phyloP scores from a whole-genome alignment of 1,140 invertebrate species.

The Drosophila ananassae region DNA sequence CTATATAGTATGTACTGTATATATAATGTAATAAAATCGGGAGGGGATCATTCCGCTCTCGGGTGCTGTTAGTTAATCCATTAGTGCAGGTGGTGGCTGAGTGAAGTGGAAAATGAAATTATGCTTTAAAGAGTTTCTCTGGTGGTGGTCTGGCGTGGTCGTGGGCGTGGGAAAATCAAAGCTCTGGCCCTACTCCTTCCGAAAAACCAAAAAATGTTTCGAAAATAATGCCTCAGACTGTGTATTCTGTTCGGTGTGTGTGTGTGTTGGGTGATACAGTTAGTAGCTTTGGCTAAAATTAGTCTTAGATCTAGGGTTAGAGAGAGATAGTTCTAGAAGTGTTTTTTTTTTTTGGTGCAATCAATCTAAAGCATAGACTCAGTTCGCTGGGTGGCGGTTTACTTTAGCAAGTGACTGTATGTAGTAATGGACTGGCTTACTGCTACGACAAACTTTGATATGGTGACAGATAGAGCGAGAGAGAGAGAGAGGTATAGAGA shows the following conservation, averaged over 20 bases:
- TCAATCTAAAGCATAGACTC: conserved; percentile 73
- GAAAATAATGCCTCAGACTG: conserved; percentile 13
- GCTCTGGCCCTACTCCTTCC: conserved; percentile 21
- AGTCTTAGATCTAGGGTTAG: conserved; percentile 38
- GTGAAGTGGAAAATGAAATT: conserved; percentile 51
- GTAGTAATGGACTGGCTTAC: conserved; percentile 40
- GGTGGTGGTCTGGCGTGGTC: conserved; percentile 22
- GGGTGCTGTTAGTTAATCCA: conserved; percentile 40
- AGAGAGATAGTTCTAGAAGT: conserved; percentile 40
- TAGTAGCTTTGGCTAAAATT: conserved; percentile 38
- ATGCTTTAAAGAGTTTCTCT: conserved; percentile 43
- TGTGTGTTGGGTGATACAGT: conserved; percentile 15
- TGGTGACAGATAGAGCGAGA: conserved; percentile 49
- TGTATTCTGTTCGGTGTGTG: conserved; percentile 8
- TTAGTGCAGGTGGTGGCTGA: conserved; percentile 22
- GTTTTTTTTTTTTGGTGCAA: conserved; percentile 33
- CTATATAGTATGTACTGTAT: conserved; percentile 12
- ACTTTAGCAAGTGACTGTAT: conserved; percentile 54
- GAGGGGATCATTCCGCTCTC: conserved; percentile 26
- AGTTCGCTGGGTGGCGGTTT: conserved; percentile 50
- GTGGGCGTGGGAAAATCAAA: conserved; percentile 38
- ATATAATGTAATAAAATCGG: conserved; percentile 16
- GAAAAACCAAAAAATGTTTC: neutral
- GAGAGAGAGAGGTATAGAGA: conserved; percentile 34
- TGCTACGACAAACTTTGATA: conserved; percentile 50